phyloP scores from a whole-genome alignment of 2,888 invertebrate genomes.

The Xylophagus ater region DNA sequence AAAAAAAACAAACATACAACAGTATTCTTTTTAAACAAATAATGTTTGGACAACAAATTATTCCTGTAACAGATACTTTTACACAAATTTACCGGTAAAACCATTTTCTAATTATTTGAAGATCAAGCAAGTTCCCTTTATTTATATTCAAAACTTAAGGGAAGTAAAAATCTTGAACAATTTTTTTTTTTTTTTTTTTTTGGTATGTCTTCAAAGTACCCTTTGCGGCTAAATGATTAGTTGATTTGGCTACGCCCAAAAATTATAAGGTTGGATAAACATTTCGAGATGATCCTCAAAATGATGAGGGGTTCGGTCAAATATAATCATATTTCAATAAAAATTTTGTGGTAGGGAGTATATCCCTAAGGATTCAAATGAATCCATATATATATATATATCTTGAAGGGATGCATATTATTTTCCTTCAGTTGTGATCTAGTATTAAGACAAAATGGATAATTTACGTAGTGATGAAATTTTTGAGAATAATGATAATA shows the following conservation, averaged over 20 bases:
- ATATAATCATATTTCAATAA: slow-evolving; percentile 1
- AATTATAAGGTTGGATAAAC: slow-evolving; percentile 14
- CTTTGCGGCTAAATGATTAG: slow-evolving; percentile 10
- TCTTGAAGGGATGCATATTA: neutral
- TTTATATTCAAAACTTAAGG: slow-evolving; percentile 2
- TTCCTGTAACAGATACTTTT: slow-evolving; percentile 17
- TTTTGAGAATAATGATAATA: slow-evolving; percentile 3
- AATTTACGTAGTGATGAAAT: too few relatives aligned
- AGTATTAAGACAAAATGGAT: slow-evolving; percentile 18
- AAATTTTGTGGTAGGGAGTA: too few relatives aligned
- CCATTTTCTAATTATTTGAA: slow-evolving; percentile 14
- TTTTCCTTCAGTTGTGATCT: slow-evolving; percentile 18
- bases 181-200: slow-evolving; percentile 4
- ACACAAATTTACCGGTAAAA: slow-evolving; percentile 15
- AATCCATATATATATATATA: slow-evolving; percentile 6
- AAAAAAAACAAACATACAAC: too few relatives aligned
- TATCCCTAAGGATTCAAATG: neutral
- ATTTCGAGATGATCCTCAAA: slow-evolving; percentile 17
- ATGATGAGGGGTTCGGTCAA: slow-evolving; percentile 4
- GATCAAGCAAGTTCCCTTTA: slow-evolving; percentile 12
- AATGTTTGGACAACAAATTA: slow-evolving; percentile 20
- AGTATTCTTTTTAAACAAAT: too few relatives aligned
- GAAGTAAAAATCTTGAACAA: too few relatives aligned
- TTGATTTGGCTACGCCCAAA: slow-evolving; percentile 16
- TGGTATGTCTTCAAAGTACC: neutral